These are phyloP conservation scores for Coluber constrictor DNA, from an alignment of 2,797 vertebrate species.

Conservation along the genomic window DNA sequence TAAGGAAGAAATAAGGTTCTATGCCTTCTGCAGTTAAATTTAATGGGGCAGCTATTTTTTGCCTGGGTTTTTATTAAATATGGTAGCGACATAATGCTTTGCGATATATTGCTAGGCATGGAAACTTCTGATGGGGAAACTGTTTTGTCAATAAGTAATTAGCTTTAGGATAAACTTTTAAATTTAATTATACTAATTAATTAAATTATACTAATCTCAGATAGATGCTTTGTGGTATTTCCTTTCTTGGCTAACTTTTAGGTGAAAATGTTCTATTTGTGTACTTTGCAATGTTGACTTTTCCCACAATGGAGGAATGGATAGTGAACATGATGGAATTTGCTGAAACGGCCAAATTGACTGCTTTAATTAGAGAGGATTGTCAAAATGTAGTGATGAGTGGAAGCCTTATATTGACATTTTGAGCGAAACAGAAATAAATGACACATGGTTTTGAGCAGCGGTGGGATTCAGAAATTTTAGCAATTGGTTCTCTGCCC, in stretches of 20 bases:
- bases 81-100: background rate
- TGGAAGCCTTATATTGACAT: background rate
- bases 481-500: too few relatives aligned
- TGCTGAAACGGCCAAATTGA: background rate
- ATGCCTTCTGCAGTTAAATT: background rate
- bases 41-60: background rate
- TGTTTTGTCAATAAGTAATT: background rate
- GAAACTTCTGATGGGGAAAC: background rate
- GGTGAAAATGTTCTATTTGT: background rate
- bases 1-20: background rate
- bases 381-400: background rate
- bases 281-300: background rate
- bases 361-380: background rate
- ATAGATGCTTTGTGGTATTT: background rate
- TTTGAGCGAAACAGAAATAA: background rate
- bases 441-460: background rate
- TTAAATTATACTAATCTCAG: background rate
- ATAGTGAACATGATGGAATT: background rate
- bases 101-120: background rate
- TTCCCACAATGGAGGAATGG: background rate
- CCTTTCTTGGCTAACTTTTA: background rate
- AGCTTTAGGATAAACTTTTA: background rate
- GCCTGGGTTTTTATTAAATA: background rate
- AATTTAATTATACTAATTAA: background rate
- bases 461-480: too few relatives aligned